Base-by-base conservation (phyloP, 2,797 vertebrate genomes). In the Antrozous pallidus region DNA sequence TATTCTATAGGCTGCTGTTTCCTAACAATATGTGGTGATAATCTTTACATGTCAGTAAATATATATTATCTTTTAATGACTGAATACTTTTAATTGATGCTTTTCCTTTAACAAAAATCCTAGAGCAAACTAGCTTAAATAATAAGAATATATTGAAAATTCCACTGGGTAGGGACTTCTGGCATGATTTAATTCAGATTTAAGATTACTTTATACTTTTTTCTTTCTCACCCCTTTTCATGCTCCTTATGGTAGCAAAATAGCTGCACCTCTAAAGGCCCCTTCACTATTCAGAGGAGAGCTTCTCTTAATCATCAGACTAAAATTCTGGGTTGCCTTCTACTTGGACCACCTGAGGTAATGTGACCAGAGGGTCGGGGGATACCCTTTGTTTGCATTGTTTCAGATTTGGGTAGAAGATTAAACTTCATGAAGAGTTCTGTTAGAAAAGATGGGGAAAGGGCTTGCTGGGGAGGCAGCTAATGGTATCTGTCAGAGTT, bases 41-140 rank as follows among this genome's bases (percentile, higher is more conserved):
- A 71, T 56, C 13, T 40, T 88, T 82, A 33, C 40, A 38, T 80
- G 42, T 86, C 58, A 83, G 31, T 78, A 75, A 47, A 42, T 75
- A 56, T 14, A 2, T 13, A 0, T 70, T 71, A 73, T 63, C 56
- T 94, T 88, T 67, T 91, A 85, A 86, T 80, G 24, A 93, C 24
- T 47, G 20, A 49, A 40, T 40, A 74, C 17, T 80, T 45, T 51
- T 93, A 63, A 18, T 82, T 8, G 28, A 28, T 65, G 11, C 13
- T 65, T 91, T 95, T 90, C 36, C 31, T 88, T 63, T 82, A 77
- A 63, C 36, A 42, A 33, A 93, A 75, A 93, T 85, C n/a, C 22
- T 17, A 69, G 26, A n/a, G 38, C 5, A 82, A 79, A 90, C 4
- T 70, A 67, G 17, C 20, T 69, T 78, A 75, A n/a, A 81, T 92